phyloP scores from a whole-genome alignment of 1,140 invertebrate species.

The Holotrichia oblita region DNA sequence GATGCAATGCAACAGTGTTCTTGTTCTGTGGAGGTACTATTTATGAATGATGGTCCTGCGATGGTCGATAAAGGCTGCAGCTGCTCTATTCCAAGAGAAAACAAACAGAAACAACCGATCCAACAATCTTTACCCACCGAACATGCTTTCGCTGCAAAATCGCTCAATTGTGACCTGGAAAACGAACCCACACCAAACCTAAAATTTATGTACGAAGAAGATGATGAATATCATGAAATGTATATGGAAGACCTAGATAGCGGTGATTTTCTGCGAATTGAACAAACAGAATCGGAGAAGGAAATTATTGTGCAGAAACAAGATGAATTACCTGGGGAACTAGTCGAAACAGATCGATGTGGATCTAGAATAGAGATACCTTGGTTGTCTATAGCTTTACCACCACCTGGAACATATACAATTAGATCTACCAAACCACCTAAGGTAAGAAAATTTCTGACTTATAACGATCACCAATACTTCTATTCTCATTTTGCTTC shows the following conservation, averaged over 20 bases:
- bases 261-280: not conserved
- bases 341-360: slow-evolving; percentile 30
- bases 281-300: not conserved
- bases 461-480: too few species aligned
- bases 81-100: not conserved
- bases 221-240: slow-evolving; percentile 22
- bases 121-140: too few species aligned
- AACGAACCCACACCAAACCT: not conserved
- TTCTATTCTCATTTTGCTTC: not conserved
- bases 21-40: not conserved
- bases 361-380: slow-evolving; percentile 37
- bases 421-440: not conserved
- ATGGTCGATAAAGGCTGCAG: not conserved
- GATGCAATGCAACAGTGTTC: slow-evolving; percentile 1
- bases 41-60: not conserved
- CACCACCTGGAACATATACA: not conserved
- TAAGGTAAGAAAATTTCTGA: not conserved
- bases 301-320: not conserved
- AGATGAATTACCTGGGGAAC: not conserved
- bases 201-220: slow-evolving; percentile 23
- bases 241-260: slow-evolving; percentile 30
- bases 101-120: not conserved
- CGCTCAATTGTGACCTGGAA: not conserved
- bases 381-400: slow-evolving; percentile 38
- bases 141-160: not conserved